A percentile compares a stretch with the other conserved stretches of the same genome.
These are phyloP conservation scores for Cryptocephalus primarius DNA, from an alignment of 2,888 invertebrate species.

Conservation along the genomic window DNA sequence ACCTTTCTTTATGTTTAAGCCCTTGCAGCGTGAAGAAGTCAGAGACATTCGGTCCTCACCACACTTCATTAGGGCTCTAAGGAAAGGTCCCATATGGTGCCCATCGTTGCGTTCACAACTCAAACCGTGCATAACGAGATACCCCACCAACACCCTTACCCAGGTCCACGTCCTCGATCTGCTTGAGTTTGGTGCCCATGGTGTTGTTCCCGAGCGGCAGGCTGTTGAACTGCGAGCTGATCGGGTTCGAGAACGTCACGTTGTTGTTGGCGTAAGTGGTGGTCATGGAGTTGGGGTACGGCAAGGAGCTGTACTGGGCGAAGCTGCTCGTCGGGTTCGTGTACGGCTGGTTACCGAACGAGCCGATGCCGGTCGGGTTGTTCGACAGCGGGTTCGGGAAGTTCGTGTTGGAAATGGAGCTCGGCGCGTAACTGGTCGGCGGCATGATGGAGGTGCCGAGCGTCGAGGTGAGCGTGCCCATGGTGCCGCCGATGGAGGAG, in stretches of 20 bases:
- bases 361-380: slow-evolving; percentile 25
- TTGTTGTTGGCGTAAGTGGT: slow-evolving; percentile 33
- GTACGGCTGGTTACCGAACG: slow-evolving; percentile 41
- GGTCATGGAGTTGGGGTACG: slow-evolving; percentile 24
- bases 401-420: slow-evolving; percentile 41
- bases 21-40: too few relatives aligned
- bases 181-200: slow-evolving; percentile 56
- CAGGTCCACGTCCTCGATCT: slow-evolving; percentile 61
- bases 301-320: slow-evolving; percentile 37
- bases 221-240: slow-evolving; percentile 47
- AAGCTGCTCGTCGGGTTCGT: slow-evolving; percentile 38
- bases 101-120: too few relatives aligned
- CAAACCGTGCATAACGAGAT: too few relatives aligned
- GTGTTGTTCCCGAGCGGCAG: slow-evolving; percentile 29
- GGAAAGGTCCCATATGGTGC: too few relatives aligned
- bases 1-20: too few relatives aligned
- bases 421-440: slow-evolving; percentile 40
- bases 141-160: too few relatives aligned
- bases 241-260: slow-evolving; percentile 55
- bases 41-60: too few relatives aligned
- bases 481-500: slow-evolving; percentile 12
- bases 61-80: too few relatives aligned
- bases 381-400: slow-evolving; percentile 39
- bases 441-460: slow-evolving; percentile 42
- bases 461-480: slow-evolving; percentile 33